A percentile compares a stretch with the other conserved stretches of the same genome.
Conservation (phyloP, 2,797 vertebrate genomes). For the Catamblyrhynchus diadema region DNA sequence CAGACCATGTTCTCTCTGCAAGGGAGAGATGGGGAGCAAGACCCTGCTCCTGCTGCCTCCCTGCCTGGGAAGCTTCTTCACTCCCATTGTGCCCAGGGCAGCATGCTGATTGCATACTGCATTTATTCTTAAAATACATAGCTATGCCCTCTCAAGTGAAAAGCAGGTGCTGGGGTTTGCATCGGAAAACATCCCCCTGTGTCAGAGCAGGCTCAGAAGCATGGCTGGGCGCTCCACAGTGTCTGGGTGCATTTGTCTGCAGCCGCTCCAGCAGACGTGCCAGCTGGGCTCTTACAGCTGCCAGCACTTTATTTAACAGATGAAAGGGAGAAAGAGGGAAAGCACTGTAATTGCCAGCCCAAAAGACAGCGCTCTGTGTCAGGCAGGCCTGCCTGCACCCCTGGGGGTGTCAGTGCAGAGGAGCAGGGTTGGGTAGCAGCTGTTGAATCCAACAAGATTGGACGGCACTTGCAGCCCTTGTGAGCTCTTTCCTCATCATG, state of each 20-base stretch:
- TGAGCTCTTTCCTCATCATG: background rate
- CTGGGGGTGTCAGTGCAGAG: background rate
- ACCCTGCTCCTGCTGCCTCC: background rate
- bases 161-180: background rate
- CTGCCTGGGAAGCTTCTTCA: rapidly evolving
- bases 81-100: background rate
- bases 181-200: rapidly evolving
- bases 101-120: rapidly evolving
- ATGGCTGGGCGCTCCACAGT: rapidly evolving
- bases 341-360: background rate
- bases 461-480: rapidly evolving
- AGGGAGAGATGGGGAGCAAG: rapidly evolving
- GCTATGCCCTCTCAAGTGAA: background rate
- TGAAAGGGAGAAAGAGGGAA: background rate
- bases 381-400: background rate
- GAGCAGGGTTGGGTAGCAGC: background rate
- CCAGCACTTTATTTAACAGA: background rate
- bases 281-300: background rate
- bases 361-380: background rate
- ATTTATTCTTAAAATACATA: background rate
- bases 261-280: rapidly evolving
- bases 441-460: background rate
- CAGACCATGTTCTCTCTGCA: background rate
- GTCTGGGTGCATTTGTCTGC: rapidly evolving
- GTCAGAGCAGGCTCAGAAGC: background rate